phyloP scores from a whole-genome alignment of 2,113 vertebrate genomes.

The Zosterops japonicus region DNA sequence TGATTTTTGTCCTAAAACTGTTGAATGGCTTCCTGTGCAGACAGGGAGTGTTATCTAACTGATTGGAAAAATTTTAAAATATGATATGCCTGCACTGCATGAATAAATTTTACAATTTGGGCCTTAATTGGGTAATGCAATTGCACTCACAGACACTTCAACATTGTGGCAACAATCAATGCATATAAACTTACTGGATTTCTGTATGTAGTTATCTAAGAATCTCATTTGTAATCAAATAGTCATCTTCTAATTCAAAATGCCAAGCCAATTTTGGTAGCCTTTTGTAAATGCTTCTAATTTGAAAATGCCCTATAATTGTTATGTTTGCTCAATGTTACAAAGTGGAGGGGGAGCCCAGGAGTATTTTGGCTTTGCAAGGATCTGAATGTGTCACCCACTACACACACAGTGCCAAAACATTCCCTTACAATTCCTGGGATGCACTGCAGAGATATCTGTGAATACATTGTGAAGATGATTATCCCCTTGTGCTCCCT shows the following conservation, averaged over 20 bases:
- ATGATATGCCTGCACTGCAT: neutral
- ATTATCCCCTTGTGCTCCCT: neutral
- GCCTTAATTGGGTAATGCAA: conserved; percentile 22
- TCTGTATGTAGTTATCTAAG: conserved; percentile 19
- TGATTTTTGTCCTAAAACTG: neutral
- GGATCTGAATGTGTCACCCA: neutral
- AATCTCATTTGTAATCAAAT: conserved; percentile 10
- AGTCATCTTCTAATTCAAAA: neutral
- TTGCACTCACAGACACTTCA: conserved; percentile 9
- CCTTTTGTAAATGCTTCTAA: neutral
- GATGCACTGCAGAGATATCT: neutral
- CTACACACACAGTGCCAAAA: neutral
- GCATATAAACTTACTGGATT: conserved; percentile 1
- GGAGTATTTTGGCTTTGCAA: neutral
- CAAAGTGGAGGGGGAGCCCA: neutral
- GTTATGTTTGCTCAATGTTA: neutral
- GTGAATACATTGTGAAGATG: neutral
- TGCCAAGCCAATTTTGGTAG: neutral
- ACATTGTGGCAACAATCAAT: conserved; percentile 21
- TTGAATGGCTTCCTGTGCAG: neutral
- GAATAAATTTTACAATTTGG: conserved; percentile 14
- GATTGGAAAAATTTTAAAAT: conserved; percentile 2
- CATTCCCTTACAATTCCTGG: neutral
- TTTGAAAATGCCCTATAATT: neutral
- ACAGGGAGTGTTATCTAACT: conserved; percentile 10